A percentile compares a stretch with the other conserved stretches of the same genome.
These are phyloP conservation scores for Thalassoma bifasciatum DNA, from an alignment of 2,113 vertebrate species.

Conservation along the genomic window DNA sequence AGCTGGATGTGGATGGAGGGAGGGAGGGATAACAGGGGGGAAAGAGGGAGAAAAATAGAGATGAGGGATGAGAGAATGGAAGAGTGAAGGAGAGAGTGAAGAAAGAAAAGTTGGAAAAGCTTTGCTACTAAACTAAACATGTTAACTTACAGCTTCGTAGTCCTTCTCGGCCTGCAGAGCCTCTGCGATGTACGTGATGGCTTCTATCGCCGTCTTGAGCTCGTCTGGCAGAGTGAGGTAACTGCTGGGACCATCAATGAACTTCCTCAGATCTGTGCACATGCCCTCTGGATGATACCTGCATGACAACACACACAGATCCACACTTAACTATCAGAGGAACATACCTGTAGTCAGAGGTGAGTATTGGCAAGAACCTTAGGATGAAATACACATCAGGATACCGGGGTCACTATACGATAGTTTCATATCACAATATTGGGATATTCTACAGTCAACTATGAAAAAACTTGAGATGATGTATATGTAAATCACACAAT, in stretches of 20 bases:
- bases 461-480: no score
- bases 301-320: slow-evolving; percentile 3
- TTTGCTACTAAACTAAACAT: no score
- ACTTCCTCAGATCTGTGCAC: slow-evolving; percentile 83
- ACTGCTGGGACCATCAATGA: slow-evolving; percentile 85
- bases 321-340: background rate
- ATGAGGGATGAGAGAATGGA: no score
- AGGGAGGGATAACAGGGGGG: background rate
- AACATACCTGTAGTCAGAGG: background rate
- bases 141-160: slow-evolving; percentile 84
- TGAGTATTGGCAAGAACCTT: no score
- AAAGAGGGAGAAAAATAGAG: no score
- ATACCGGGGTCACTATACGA: no score
- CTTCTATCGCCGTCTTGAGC: slow-evolving; percentile 85
- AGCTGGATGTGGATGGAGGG: slow-evolving; percentile 61
- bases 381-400: no score
- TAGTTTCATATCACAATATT: no score
- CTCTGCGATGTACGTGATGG: slow-evolving; percentile 88
- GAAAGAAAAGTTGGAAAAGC: no score
- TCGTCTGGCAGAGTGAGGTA: slow-evolving; percentile 84
- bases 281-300: slow-evolving; percentile 86
- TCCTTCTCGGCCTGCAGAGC: slow-evolving; percentile 90
- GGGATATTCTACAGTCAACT: no score
- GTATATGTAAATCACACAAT: no score
- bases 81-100: no score